Percentiles rank a stretch among this genome's conserved stretches.
Evolutionary conservation across 1,140 invertebrate species (phyloP).

Genomic region (Apis florea): DNA sequence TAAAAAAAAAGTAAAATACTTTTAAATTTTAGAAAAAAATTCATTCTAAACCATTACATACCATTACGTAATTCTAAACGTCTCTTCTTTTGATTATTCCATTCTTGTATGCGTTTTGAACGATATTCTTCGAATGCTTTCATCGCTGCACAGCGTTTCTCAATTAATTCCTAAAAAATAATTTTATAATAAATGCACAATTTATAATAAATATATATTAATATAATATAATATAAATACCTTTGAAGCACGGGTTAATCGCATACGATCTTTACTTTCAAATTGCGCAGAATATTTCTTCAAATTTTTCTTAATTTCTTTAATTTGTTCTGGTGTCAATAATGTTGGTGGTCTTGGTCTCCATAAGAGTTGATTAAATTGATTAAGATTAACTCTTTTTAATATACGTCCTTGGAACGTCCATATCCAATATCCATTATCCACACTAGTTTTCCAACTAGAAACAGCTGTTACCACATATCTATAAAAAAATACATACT

Average conservation of each 20-base stretch:
- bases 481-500: slow-evolving; percentile 55
- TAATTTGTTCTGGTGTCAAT: slow-evolving; percentile 89
- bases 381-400: slow-evolving; percentile 91
- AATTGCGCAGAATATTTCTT: slow-evolving; percentile 98
- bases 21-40: neutral
- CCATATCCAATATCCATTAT: slow-evolving; percentile 98
- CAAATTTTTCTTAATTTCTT: slow-evolving; percentile 98
- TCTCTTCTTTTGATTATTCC: slow-evolving; percentile 87
- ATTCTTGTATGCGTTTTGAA: slow-evolving; percentile 87
- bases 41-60: slow-evolving; percentile 82
- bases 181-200: slow-evolving; percentile 5
- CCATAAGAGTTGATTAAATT: slow-evolving; percentile 98
- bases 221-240: slow-evolving; percentile 70
- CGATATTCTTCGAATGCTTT: slow-evolving; percentile 92
- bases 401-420: slow-evolving; percentile 96
- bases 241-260: slow-evolving; percentile 96
- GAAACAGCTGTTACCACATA: slow-evolving; percentile 98
- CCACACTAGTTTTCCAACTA: slow-evolving; percentile 97
- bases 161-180: slow-evolving; percentile 90
- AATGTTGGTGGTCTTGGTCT: slow-evolving; percentile 94
- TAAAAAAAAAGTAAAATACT: slow-evolving; percentile 26
- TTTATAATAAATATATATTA: neutral
- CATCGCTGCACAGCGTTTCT: slow-evolving; percentile 94
- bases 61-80: slow-evolving; percentile 92
- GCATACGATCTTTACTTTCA: slow-evolving; percentile 96